Evolutionary conservation across 1,140 invertebrate species (phyloP).

Genomic region (Coelopa frigida): DNA sequence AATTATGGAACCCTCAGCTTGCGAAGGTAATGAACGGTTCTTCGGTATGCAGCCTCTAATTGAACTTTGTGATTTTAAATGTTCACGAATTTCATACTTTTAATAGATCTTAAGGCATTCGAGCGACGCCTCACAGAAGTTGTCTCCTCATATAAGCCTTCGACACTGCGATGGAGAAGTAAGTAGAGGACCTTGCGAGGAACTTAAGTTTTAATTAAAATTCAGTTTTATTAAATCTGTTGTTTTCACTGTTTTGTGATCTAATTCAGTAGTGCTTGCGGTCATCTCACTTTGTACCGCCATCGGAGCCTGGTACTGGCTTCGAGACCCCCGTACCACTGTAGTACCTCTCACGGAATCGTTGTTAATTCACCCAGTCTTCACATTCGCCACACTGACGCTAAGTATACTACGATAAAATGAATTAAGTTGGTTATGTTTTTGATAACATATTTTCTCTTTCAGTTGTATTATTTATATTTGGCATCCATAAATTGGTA

Average conservation of each 20-base stretch:
- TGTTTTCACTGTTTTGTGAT: background rate
- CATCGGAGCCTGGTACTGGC: constrained; percentile 89
- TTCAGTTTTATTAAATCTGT: background rate
- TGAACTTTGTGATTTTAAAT: background rate
- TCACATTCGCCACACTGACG: constrained; percentile 80
- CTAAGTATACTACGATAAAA: constrained; percentile 48
- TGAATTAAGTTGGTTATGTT: constrained; percentile 2
- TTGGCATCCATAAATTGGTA: constrained; percentile 90
- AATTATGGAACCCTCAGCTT: constrained; percentile 40
- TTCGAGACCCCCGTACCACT: constrained; percentile 83
- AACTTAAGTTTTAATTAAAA: constrained; percentile 13
- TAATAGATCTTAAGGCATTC: constrained; percentile 92
- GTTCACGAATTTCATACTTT: background rate
- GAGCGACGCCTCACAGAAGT: constrained; percentile 92
- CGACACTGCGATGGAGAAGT: constrained; percentile 90
- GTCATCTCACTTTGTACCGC: constrained; percentile 82
- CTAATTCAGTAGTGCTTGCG: constrained; percentile 71
- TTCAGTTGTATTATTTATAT: constrained; percentile 78
- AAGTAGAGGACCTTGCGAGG: constrained; percentile 32
- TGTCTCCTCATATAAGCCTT: constrained; percentile 86
- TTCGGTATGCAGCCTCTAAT: constrained; percentile 1
- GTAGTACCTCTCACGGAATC: constrained; percentile 85
- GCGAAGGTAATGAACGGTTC: constrained; percentile 26
- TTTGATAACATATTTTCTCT: constrained; percentile 21
- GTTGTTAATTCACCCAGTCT: constrained; percentile 91